These are phyloP conservation scores for Micrasema minimum DNA, from an alignment of 1,140 invertebrate genomes.

Conservation along the genomic window DNA sequence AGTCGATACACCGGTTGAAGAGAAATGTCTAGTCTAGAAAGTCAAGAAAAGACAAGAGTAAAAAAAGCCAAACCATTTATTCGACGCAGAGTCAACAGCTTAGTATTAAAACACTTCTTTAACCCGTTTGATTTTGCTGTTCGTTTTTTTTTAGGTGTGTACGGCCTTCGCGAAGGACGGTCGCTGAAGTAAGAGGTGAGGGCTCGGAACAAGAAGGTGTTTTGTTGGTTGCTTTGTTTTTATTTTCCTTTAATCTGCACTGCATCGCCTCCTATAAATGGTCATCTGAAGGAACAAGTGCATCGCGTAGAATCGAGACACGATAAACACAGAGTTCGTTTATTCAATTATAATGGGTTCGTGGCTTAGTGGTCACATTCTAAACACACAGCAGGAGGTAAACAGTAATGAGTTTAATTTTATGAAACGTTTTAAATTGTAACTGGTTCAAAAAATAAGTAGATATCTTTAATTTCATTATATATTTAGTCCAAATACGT, in stretches of 20 bases:
- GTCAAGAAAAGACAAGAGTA: slow-evolving; percentile 11
- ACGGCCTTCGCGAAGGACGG: slow-evolving; percentile 44
- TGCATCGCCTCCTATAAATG: slow-evolving; percentile 8
- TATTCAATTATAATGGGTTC: no score
- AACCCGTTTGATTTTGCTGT: background rate
- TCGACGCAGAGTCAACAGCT: background rate
- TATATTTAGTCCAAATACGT: no score
- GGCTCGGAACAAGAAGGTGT: slow-evolving; percentile 42
- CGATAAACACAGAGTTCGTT: no score
- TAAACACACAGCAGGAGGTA: no score
- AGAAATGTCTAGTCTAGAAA: slow-evolving; percentile 19
- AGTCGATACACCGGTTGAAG: background rate
- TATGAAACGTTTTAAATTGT: no score
- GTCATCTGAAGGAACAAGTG: slow-evolving; percentile 6
- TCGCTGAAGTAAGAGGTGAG: slow-evolving; percentile 40
- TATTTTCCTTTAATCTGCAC: background rate
- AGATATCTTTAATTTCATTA: no score
- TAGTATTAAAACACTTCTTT: background rate
- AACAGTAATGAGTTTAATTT: no score
- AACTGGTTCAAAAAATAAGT: no score
- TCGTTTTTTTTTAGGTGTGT: background rate
- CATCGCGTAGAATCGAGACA: background rate
- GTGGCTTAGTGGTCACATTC: no score
- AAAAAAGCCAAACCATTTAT: background rate
- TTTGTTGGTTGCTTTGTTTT: slow-evolving; percentile 21